Evolutionary conservation across 2,113 vertebrate species (phyloP).

Genomic region (Notothenia rossii): DNA sequence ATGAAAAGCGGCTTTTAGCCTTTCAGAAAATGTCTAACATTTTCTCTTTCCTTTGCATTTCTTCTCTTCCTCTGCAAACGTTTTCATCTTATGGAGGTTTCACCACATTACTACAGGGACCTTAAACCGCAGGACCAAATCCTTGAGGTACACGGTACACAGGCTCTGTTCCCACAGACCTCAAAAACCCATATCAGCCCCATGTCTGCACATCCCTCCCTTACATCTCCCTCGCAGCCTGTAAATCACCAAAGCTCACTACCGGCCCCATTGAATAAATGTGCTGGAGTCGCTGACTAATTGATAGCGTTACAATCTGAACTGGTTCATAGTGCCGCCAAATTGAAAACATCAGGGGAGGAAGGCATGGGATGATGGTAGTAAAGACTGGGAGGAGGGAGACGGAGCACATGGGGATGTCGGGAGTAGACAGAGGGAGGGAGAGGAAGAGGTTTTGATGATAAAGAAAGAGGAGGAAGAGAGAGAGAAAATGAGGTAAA

Average conservation of each 20-base stretch:
- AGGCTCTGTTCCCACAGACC: constrained; percentile 69
- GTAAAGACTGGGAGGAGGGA: constrained; percentile 55
- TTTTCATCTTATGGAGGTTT: constrained; percentile 69
- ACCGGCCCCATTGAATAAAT: constrained; percentile 72
- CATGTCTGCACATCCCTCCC: constrained; percentile 70
- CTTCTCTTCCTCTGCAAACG: constrained; percentile 50
- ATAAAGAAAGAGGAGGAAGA: constrained; percentile 27
- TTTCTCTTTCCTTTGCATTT: constrained; percentile 61
- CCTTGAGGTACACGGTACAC: constrained; percentile 57
- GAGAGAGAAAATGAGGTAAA: background rate
- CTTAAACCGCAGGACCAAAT: constrained; percentile 62
- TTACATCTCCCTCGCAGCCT: constrained; percentile 76
- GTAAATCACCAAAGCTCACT: constrained; percentile 77
- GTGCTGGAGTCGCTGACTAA: constrained; percentile 79
- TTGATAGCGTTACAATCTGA: constrained; percentile 80
- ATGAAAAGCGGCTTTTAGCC: constrained; percentile 61
- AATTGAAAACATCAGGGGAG: constrained; percentile 80
- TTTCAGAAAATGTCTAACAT: constrained; percentile 56
- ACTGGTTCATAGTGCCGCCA: constrained; percentile 70
- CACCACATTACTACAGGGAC: constrained; percentile 69
- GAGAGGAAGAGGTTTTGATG: constrained; percentile 43
- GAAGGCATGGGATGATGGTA: constrained; percentile 63
- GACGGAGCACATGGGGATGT: constrained; percentile 26
- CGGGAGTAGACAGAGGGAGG: constrained; percentile 26
- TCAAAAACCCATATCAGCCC: constrained; percentile 57